Conservation (phyloP, 2,797 vertebrate species). For the Argentina silus region DNA sequence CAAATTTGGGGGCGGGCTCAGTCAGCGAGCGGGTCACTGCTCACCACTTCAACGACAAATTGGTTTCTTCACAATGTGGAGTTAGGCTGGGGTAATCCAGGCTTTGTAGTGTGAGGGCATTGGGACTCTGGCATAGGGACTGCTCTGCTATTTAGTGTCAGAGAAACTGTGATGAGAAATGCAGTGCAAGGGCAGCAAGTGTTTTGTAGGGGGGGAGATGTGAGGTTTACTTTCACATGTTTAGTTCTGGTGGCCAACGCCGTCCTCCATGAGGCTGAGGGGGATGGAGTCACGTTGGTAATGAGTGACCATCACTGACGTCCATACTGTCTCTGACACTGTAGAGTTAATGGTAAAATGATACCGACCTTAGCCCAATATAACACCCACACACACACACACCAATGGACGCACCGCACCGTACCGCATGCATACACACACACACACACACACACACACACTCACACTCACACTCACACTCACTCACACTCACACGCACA, state of each 20-base stretch:
- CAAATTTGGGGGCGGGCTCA: constrained; percentile 56
- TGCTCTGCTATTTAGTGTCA: constrained; percentile 9
- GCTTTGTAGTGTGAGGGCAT: constrained; percentile 42
- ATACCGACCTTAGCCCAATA: not conserved
- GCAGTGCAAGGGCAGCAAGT: constrained; percentile 7
- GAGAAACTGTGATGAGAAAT: not conserved
- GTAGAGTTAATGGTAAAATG: not conserved
- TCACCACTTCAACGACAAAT: constrained; percentile 66
- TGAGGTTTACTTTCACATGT: too few species aligned
- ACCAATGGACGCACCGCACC: too few species aligned
- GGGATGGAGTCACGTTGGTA: not conserved
- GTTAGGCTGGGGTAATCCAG: constrained; percentile 43
- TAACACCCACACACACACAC: too few species aligned
- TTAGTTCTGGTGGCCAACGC: too few species aligned
- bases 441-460: constrained; percentile 2
- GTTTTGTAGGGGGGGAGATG: too few species aligned
- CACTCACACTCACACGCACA: not conserved
- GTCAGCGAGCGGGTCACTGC: constrained; percentile 54
- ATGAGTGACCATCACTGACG: constrained; percentile 1
- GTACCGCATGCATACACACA: not conserved
- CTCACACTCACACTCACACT: not conserved
- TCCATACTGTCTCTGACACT: not conserved
- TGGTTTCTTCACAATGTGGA: constrained; percentile 57
- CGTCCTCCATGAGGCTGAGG: not conserved
- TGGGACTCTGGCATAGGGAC: constrained; percentile 11